Percentiles rank a stretch among this genome's conserved stretches.
These are phyloP conservation scores for Pedionomus torquatus DNA, from an alignment of 2,113 vertebrate species.

Conservation along the genomic window DNA sequence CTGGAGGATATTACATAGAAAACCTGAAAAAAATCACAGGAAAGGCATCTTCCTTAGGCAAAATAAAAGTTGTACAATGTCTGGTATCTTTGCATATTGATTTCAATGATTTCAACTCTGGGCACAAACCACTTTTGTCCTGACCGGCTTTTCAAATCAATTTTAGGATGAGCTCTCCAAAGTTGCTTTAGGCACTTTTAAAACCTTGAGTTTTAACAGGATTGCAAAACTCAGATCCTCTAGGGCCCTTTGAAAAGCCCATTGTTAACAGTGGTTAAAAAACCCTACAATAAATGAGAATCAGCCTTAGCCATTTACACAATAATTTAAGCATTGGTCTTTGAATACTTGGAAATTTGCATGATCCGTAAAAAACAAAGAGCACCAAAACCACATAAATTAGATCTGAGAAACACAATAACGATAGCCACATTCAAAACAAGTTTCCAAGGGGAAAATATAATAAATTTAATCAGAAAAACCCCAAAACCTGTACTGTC, in stretches of 20 bases:
- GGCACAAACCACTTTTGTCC: background rate
- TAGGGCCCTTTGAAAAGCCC: background rate
- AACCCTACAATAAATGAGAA: background rate
- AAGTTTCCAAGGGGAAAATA: background rate
- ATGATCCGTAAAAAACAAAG: accelerated
- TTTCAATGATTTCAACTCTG: background rate
- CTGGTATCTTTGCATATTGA: background rate
- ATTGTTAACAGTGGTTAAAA: background rate
- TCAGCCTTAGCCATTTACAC: background rate
- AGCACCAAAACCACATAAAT: background rate
- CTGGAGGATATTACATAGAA: background rate
- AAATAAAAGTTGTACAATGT: background rate
- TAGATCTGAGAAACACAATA: background rate
- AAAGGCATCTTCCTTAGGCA: background rate
- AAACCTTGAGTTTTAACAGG: background rate
- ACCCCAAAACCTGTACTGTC: background rate
- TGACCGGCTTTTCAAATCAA: background rate
- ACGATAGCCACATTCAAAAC: background rate
- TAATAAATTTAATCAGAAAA: background rate
- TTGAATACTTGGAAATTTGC: background rate
- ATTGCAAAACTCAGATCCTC: background rate
- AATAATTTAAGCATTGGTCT: background rate
- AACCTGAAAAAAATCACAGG: background rate
- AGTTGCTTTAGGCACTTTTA: background rate
- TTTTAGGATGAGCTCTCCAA: background rate